Conservation (phyloP, 2,888 invertebrate species). For the Aspidapion aeneum region DNA sequence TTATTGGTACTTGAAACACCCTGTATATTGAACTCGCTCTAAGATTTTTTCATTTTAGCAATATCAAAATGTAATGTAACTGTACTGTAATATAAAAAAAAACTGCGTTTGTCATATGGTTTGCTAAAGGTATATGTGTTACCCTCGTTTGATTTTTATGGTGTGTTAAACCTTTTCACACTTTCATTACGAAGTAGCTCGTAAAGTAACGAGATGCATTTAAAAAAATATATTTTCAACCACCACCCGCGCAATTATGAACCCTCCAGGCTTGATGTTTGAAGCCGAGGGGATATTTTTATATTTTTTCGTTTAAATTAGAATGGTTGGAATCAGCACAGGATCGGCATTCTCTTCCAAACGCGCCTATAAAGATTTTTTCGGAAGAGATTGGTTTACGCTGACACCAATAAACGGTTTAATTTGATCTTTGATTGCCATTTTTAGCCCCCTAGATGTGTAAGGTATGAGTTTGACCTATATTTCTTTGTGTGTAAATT, state of each 20-base stretch:
- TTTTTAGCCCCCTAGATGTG: too few species aligned
- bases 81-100: too few species aligned
- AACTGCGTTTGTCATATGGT: too few species aligned
- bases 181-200: constrained; percentile 42
- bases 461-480: too few species aligned
- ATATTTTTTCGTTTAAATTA: neutral
- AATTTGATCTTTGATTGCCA: neutral
- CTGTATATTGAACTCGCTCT: too few species aligned
- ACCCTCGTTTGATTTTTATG: constrained; percentile 39
- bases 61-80: too few species aligned
- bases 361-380: neutral
- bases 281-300: neutral
- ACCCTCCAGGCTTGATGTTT: too few species aligned
- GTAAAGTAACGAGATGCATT: neutral
- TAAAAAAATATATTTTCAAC: neutral
- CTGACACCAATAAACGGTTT: neutral
- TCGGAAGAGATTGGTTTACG: neutral
- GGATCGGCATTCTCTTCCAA: neutral
- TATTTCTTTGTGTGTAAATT: too few species aligned
- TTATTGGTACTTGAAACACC: too few species aligned
- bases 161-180: constrained; percentile 47
- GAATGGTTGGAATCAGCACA: neutral
- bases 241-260: neutral
- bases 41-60: too few species aligned
- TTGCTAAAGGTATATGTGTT: neutral